Evolutionary conservation across 2,888 invertebrate species (phyloP), one percentile per base, ranked within the genome.

Genomic region (Drosophila mercatorum): DNA sequence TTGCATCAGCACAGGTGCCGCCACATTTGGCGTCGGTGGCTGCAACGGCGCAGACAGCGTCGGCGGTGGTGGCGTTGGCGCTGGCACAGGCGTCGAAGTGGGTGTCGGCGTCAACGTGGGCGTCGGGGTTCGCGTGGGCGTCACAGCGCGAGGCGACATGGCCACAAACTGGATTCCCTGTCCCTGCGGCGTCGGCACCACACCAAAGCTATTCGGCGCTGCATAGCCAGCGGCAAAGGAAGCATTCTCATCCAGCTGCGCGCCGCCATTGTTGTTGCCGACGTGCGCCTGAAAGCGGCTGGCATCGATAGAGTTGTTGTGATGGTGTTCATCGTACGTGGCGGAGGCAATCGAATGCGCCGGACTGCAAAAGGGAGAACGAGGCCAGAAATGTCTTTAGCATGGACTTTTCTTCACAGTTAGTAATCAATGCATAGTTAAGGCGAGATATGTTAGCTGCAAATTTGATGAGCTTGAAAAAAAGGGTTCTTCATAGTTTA

Each of bases 301-400:
- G 47, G 82, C 91, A 78, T 93, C 93, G 41, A 91, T 84, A 10
- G 92, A 92, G 68, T 92, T 92, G 71, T 92, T 92, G 73, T 92
- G 92, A 55, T 92, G 93, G 73, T 92, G 92, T 58, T 94, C 94
- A 83, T 94, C 94, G 81, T 93, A 94, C 0, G 96, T 95, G 3
- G 95, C 95, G 0, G 96, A 96, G 71, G 96, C 95, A 89, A 94
- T 95, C 1, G 96, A 96, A 12, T 95, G 94, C 28, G 96, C 95
- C 0, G 96, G 96, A 89, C 96, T 96, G 69, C 22, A 77, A 72
- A 68, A 10, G 7, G 10, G 26, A 4, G 44, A 31, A 56, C 2
- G 8, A 7, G 1, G 17, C 10, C 4, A 28, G 28, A 5, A 28
- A 22, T 22, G 22, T 22, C 22, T 22, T 22, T 22, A 22, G 22